These are phyloP conservation scores for Cranoglanis bouderius DNA, from an alignment of 2,113 vertebrate species.

Conservation along the genomic window DNA sequence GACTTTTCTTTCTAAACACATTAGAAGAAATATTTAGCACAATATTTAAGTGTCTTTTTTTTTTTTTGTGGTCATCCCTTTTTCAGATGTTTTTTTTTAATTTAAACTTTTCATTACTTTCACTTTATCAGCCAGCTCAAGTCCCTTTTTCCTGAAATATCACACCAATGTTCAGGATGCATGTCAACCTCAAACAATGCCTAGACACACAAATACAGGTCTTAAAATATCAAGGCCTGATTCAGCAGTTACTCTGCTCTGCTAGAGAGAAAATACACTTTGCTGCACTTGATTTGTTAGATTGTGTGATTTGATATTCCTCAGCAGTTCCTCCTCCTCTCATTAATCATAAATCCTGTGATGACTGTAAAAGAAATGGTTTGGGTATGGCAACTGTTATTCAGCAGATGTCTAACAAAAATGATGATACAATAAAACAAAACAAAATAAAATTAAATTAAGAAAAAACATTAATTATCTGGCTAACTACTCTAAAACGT, in stretches of 20 bases:
- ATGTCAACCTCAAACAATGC: constrained; percentile 59
- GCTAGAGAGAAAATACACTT: constrained; percentile 6
- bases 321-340: constrained; percentile 9
- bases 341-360: constrained; percentile 33
- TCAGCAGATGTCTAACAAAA: not conserved
- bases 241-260: constrained; percentile 42
- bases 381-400: not conserved
- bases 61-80: not conserved
- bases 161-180: constrained; percentile 67
- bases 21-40: not conserved
- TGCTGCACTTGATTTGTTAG: constrained; percentile 26
- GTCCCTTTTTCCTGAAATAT: constrained; percentile 63
- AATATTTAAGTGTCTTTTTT: not conserved
- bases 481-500: not conserved
- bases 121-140: constrained; percentile 70
- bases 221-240: constrained; percentile 48
- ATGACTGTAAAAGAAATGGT: not conserved
- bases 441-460: not conserved
- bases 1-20: not conserved
- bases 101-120: not conserved
- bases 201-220: constrained; percentile 45
- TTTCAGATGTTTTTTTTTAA: constrained; percentile 32
- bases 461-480: not conserved
- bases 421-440: not conserved
- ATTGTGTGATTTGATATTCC: constrained; percentile 25